phyloP scores from a whole-genome alignment of 2,113 vertebrate species.

The Tupaia chinensis region DNA sequence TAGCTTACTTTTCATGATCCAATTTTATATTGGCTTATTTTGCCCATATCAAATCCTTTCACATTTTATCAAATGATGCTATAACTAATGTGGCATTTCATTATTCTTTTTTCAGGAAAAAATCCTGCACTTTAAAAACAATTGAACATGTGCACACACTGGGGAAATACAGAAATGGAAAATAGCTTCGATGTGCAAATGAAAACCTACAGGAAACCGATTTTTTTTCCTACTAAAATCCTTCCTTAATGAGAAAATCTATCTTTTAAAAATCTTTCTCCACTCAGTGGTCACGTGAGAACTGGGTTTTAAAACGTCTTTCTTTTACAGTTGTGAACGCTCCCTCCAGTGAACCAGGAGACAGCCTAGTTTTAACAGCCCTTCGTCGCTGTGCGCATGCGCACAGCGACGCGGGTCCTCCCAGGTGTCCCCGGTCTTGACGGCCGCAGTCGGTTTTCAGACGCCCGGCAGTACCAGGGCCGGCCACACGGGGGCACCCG shows the following conservation, averaged over 20 bases:
- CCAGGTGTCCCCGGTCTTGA: too few relatives aligned
- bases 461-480: accelerated
- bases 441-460: not conserved
- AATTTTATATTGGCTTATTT: not conserved
- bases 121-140: not conserved
- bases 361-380: too few relatives aligned
- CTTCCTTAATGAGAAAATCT: not conserved
- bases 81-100: not conserved
- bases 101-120: not conserved
- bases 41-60: not conserved
- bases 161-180: not conserved
- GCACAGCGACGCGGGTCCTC: not conserved
- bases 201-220: not conserved
- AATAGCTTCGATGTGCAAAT: not conserved
- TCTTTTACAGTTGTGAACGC: not conserved
- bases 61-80: not conserved
- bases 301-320: not conserved
- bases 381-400: not conserved
- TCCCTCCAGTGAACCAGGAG: not conserved
- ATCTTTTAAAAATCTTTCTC: not conserved
- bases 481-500: constrained; percentile 14
- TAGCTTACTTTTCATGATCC: not conserved
- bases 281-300: not conserved
- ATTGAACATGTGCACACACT: not conserved
- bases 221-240: not conserved